Conservation (phyloP, 2,888 invertebrate species). For the Trachelus tabidus region DNA sequence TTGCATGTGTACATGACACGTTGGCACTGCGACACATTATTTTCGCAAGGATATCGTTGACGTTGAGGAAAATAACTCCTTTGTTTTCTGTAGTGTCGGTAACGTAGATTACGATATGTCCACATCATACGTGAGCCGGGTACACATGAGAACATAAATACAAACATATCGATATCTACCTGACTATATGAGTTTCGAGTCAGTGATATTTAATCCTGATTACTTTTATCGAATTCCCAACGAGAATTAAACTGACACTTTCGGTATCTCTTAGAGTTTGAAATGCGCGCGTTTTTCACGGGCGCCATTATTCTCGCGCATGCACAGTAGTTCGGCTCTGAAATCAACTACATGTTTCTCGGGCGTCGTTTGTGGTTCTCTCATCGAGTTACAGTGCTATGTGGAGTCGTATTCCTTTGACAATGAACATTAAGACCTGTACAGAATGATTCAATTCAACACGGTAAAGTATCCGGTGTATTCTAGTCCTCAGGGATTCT, state of each 20-base stretch:
- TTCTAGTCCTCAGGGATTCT: neutral
- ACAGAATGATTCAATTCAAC: neutral
- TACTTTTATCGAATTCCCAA: too few relatives aligned
- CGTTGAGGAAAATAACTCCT: neutral
- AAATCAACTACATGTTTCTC: neutral
- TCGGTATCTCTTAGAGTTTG: neutral
- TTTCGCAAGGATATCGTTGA: neutral
- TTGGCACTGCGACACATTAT: neutral
- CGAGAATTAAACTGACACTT: too few relatives aligned
- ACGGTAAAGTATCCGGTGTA: neutral
- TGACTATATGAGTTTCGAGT: neutral
- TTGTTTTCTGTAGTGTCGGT: neutral
- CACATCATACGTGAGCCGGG: neutral
- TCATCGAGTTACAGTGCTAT: neutral
- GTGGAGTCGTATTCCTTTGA: neutral
- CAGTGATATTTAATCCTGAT: too few relatives aligned
- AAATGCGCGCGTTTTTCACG: neutral
- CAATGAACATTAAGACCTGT: neutral
- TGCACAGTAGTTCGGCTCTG: neutral
- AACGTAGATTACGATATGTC: neutral
- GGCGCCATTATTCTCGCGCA: neutral
- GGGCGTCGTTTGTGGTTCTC: neutral
- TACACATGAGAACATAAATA: too few relatives aligned
- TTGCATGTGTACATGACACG: neutral
- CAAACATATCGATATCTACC: too few relatives aligned